phyloP scores from a whole-genome alignment of 2,888 invertebrate species.

The Cremastinae sp. region DNA sequence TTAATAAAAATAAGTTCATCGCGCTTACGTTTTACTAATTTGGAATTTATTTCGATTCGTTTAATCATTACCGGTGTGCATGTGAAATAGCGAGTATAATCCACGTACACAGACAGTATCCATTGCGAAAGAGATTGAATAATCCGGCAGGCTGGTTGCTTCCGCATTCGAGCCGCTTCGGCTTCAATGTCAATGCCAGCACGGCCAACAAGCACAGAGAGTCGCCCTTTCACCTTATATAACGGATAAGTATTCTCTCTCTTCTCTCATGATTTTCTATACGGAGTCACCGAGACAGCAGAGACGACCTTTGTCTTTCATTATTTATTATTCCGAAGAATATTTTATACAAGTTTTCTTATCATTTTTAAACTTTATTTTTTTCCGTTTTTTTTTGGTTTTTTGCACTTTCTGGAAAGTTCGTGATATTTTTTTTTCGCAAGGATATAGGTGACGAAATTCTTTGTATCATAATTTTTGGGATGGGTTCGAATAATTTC shows the following conservation, averaged over 20 bases:
- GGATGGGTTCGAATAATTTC: slow-evolving; percentile 17
- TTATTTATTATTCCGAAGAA: too few relatives aligned
- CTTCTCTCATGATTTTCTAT: slow-evolving; percentile 33
- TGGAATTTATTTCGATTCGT: too few relatives aligned
- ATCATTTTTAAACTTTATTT: too few relatives aligned
- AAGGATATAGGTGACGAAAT: not conserved
- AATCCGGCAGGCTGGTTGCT: slow-evolving; percentile 74
- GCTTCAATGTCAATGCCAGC: slow-evolving; percentile 79
- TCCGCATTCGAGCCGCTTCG: slow-evolving; percentile 73
- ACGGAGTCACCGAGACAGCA: slow-evolving; percentile 18
- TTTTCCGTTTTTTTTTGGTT: not conserved
- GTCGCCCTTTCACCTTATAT: slow-evolving; percentile 80
- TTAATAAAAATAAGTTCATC: too few relatives aligned
- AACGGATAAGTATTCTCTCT: slow-evolving; percentile 68
- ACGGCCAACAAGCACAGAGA: slow-evolving; percentile 52
- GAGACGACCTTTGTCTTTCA: not conserved
- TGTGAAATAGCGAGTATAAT: too few relatives aligned
- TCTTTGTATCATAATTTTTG: not conserved
- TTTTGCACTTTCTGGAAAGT: too few relatives aligned
- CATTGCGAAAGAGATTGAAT: slow-evolving; percentile 78
- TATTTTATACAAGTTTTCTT: too few relatives aligned
- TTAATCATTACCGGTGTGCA: too few relatives aligned
- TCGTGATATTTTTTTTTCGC: not conserved
- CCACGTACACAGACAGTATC: slow-evolving; percentile 53
- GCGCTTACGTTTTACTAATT: too few relatives aligned